Evolutionary conservation across 2,888 invertebrate species (phyloP).

Genomic region (Blastobasis adustella): DNA sequence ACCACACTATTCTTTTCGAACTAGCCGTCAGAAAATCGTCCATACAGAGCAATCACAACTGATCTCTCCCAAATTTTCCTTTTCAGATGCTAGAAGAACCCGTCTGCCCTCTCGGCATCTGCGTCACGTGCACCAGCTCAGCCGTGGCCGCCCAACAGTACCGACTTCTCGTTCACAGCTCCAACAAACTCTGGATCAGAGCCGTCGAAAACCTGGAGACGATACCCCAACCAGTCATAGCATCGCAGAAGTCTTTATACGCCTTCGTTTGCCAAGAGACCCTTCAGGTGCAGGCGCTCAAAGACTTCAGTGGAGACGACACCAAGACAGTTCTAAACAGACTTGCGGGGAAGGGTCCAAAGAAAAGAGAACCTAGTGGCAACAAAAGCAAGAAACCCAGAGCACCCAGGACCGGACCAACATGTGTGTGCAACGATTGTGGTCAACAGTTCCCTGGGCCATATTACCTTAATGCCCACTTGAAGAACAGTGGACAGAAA

Average conservation of each 20-base stretch:
- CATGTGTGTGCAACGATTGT: conserved; percentile 48
- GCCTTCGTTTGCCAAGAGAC: conserved; percentile 39
- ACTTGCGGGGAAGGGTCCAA: conserved; percentile 27
- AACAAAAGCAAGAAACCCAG: conserved; percentile 24
- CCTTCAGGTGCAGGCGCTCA: conserved; percentile 34
- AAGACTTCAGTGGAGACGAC: conserved; percentile 35
- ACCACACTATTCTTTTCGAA: no score
- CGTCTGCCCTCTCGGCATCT: conserved; percentile 40
- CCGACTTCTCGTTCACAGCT: conserved; percentile 38
- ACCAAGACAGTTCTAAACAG: conserved; percentile 33
- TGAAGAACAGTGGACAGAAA: conserved; percentile 55
- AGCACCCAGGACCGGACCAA: conserved; percentile 33
- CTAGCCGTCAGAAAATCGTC: no score
- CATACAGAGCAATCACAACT: no score
- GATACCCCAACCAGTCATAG: conserved; percentile 16
- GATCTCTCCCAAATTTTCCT: background rate
- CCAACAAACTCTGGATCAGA: conserved; percentile 41
- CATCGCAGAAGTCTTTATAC: conserved; percentile 36
- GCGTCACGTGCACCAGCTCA: conserved; percentile 41
- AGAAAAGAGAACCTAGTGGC: conserved; percentile 19
- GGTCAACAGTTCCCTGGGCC: conserved; percentile 48
- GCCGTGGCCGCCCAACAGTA: conserved; percentile 52
- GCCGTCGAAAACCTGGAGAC: conserved; percentile 30
- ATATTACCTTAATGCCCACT: conserved; percentile 43
- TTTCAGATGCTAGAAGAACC: conserved; percentile 53